phyloP scores from a whole-genome alignment of 2,888 invertebrate genomes.

The Tachina lurida region DNA sequence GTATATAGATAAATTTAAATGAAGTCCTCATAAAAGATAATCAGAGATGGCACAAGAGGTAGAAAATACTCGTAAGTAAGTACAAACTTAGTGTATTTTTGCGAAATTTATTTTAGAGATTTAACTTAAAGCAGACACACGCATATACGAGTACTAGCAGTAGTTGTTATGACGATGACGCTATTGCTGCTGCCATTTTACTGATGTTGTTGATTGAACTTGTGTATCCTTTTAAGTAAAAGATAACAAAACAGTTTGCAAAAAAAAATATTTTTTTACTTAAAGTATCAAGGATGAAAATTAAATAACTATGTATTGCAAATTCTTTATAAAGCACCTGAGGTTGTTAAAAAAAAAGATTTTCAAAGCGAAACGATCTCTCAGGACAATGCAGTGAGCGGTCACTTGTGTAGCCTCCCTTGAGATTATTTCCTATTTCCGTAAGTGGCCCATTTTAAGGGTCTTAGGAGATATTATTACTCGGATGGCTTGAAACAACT shows the following conservation, averaged over 20 bases:
- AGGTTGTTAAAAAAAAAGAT: constrained; percentile 39
- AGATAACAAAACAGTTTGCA: constrained; percentile 54
- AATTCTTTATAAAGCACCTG: constrained; percentile 50
- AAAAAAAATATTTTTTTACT: background rate
- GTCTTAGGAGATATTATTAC: too few species aligned
- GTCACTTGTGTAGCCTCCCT: too few species aligned
- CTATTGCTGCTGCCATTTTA: background rate
- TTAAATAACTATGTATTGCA: constrained; percentile 33
- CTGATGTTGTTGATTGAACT: constrained; percentile 60
- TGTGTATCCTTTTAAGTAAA: constrained; percentile 49
- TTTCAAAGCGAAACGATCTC: background rate
- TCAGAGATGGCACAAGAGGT: background rate
- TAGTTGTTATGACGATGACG: constrained; percentile 23
- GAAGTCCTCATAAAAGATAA: constrained; percentile 8
- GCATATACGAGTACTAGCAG: background rate
- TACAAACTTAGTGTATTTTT: constrained; percentile 38
- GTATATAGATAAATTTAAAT: constrained; percentile 49
- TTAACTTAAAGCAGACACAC: constrained; percentile 35
- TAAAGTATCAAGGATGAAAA: background rate
- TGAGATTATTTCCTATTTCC: too few species aligned
- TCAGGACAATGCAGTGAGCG: too few species aligned
- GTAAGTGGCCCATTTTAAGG: too few species aligned
- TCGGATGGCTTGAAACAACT: too few species aligned
- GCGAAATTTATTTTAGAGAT: constrained; percentile 53
- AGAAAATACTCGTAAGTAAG: constrained; percentile 12